Evolutionary conservation across 2,888 invertebrate species (phyloP).

Genomic region (Imbricaverruca yamaguchii): DNA sequence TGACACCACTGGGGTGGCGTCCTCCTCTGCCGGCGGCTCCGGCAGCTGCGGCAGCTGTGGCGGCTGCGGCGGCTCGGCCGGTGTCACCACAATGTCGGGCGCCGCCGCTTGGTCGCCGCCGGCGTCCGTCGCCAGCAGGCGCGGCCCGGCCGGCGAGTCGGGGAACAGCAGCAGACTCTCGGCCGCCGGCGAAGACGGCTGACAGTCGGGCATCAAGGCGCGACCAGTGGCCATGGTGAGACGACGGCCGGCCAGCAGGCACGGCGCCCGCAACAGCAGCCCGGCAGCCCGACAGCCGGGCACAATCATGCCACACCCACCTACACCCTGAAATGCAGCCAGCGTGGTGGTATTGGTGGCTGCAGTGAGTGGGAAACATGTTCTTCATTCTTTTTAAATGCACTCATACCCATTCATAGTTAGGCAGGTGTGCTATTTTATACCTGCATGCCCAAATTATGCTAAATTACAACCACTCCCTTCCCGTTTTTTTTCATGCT

Average conservation of each 20-base stretch:
- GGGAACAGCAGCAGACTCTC: slow-evolving; percentile 6
- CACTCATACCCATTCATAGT: no score
- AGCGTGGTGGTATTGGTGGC: no score
- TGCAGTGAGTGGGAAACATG: no score
- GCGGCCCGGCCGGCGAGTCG: not conserved
- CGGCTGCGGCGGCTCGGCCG: not conserved
- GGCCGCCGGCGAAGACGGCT: not conserved
- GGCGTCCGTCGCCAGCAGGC: not conserved
- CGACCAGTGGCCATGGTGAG: not conserved
- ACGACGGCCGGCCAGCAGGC: not conserved
- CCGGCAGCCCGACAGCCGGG: not conserved
- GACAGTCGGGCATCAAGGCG: not conserved
- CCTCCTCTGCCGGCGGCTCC: not conserved
- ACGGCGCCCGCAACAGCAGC: not conserved
- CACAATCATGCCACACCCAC: slow-evolving; percentile 4
- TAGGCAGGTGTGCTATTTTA: no score
- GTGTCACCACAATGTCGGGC: not conserved
- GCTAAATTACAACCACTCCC: no score
- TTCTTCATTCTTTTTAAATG: no score
- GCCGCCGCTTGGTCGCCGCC: not conserved
- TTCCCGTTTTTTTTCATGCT: no score
- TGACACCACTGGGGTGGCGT: not conserved
- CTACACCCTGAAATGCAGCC: no score
- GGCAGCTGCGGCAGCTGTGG: not conserved
- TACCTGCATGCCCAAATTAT: no score